Conservation (phyloP, 1,140 invertebrate species). For the Medauroidea extradentata region DNA sequence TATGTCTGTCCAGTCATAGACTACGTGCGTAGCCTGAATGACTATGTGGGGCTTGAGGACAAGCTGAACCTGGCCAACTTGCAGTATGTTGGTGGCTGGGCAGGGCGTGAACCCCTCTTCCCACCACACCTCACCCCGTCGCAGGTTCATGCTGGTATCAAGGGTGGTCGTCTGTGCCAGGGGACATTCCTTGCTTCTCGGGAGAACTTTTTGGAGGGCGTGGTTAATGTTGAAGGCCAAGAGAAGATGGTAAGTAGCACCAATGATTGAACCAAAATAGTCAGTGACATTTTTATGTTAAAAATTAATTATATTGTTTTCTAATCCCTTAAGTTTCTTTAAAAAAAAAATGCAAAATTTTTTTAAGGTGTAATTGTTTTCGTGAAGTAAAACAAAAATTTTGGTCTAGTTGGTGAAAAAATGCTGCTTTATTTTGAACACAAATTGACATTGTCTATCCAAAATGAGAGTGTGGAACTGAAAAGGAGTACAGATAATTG, state of each 20-base stretch:
- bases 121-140: slow-evolving; percentile 78
- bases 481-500: too few relatives aligned
- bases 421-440: too few relatives aligned
- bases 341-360: too few relatives aligned
- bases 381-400: too few relatives aligned
- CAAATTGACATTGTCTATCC: too few relatives aligned
- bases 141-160: slow-evolving; percentile 75
- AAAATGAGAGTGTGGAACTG: too few relatives aligned
- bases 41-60: slow-evolving; percentile 65
- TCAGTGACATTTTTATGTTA: too few relatives aligned
- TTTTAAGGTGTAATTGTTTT: too few relatives aligned
- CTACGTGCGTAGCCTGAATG: slow-evolving; percentile 64
- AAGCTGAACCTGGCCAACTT: slow-evolving; percentile 63
- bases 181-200: slow-evolving; percentile 79
- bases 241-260: slow-evolving; percentile 76
- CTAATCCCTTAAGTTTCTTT: too few relatives aligned
- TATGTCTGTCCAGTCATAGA: slow-evolving; percentile 57
- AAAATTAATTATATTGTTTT: too few relatives aligned
- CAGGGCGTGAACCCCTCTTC: slow-evolving; percentile 55
- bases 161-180: slow-evolving; percentile 71
- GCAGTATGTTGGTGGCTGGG: slow-evolving; percentile 53
- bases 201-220: slow-evolving; percentile 95
- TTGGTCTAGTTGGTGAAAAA: too few relatives aligned
- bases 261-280: too few relatives aligned
- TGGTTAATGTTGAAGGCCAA: slow-evolving; percentile 71